Evolutionary conservation across 2,113 vertebrate species (phyloP).

Genomic region (Coregonus clupeaformis): DNA sequence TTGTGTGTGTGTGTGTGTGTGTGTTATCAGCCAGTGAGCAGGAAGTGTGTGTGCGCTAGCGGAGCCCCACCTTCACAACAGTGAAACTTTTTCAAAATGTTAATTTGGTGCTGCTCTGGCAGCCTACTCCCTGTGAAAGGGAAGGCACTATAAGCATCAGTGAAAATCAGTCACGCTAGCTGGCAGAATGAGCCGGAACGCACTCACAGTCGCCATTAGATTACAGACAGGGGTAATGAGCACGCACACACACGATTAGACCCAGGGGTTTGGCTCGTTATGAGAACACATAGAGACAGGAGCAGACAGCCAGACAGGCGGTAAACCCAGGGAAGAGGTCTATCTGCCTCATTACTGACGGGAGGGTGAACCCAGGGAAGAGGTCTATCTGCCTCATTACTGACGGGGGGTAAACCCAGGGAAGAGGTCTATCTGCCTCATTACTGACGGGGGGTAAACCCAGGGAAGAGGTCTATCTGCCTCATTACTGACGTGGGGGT

Average conservation of each 20-base stretch:
- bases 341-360: too few relatives aligned
- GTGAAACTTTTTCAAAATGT: neutral
- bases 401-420: neutral
- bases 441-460: constrained; percentile 6
- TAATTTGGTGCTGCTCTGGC: neutral
- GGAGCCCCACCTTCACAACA: neutral
- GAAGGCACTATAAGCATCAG: neutral
- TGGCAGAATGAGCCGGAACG: neutral
- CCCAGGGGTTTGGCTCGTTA: neutral
- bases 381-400: constrained; percentile 17
- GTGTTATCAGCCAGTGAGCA: neutral
- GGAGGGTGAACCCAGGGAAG: neutral
- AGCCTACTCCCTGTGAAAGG: neutral
- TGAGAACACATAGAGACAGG: neutral
- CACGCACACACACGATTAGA: constrained; percentile 5
- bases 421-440: neutral
- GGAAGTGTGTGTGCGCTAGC: neutral
- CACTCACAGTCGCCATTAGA: neutral
- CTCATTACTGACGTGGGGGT: constrained; percentile 14
- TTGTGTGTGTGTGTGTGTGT: neutral
- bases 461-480: neutral
- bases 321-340: neutral
- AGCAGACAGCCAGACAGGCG: neutral
- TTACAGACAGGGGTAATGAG: neutral
- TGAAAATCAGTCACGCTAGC: constrained; percentile 8